A percentile compares a stretch with the other conserved stretches of the same genome.
phyloP scores from a whole-genome alignment of 2,113 vertebrate genomes.

The Felis catus region DNA sequence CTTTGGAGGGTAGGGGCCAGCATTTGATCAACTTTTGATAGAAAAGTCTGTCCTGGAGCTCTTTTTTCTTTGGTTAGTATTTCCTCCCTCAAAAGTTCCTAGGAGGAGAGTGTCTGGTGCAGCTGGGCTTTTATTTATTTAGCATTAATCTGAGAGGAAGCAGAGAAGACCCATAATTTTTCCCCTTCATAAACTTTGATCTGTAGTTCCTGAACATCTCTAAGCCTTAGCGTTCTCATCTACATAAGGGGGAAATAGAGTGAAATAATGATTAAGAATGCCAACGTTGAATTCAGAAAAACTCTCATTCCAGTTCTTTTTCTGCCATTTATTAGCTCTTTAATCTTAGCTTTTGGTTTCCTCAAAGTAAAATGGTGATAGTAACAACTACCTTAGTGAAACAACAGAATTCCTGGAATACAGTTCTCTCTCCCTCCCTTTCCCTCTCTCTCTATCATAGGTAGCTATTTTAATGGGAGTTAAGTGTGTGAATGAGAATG shows the following conservation, averaged over 20 bases:
- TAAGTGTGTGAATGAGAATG: not conserved
- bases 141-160: not conserved
- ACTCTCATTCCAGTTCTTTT: not conserved
- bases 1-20: not conserved
- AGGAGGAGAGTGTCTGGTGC: not conserved
- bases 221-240: not conserved
- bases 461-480: not conserved
- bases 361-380: not conserved
- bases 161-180: not conserved
- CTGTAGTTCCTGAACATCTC: not conserved
- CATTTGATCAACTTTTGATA: not conserved
- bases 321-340: not conserved
- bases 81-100: not conserved
- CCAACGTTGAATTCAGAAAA: conserved; percentile 5
- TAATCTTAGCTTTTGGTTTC: not conserved
- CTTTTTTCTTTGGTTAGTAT: not conserved
- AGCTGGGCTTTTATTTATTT: not conserved
- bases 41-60: not conserved
- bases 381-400: not conserved
- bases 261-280: not conserved
- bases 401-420: not conserved
- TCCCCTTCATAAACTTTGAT: not conserved
- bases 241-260: not conserved
- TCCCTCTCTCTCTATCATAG: not conserved
- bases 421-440: not conserved